Conservation (phyloP, 2,888 invertebrate species). For the Cephus nigrinus region DNA sequence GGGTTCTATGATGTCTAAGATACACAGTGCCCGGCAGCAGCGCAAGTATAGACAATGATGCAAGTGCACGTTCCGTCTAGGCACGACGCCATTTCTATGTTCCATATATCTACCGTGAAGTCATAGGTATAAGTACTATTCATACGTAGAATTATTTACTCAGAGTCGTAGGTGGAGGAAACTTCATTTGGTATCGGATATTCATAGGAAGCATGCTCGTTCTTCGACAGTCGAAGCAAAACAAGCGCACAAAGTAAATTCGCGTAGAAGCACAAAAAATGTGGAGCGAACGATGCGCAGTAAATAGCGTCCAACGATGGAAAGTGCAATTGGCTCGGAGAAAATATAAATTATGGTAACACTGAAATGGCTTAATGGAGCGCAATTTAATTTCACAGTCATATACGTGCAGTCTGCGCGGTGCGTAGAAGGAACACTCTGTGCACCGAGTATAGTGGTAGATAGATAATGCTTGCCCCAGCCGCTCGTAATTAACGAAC, state of each 20-base stretch:
- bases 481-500: background rate
- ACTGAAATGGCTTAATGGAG: background rate
- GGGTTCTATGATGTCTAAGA: conserved; percentile 41
- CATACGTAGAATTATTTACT: background rate
- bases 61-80: conserved; percentile 24
- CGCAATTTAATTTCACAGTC: background rate
- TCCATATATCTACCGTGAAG: background rate
- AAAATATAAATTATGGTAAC: background rate
- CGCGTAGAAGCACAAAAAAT: background rate
- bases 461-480: background rate
- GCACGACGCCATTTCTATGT: background rate
- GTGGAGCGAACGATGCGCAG: background rate
- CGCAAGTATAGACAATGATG: conserved; percentile 34
- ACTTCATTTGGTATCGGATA: background rate
- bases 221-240: background rate
- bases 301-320: background rate
- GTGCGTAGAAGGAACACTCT: background rate
- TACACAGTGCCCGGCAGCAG: conserved; percentile 46
- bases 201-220: background rate
- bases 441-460: background rate
- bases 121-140: background rate
- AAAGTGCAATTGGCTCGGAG: background rate
- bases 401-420: background rate
- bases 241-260: background rate
- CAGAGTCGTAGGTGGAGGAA: background rate